A percentile compares a stretch with the other conserved stretches of the same genome.
phyloP scores from a whole-genome alignment of 2,888 invertebrate species.

The Gari tellinella region DNA sequence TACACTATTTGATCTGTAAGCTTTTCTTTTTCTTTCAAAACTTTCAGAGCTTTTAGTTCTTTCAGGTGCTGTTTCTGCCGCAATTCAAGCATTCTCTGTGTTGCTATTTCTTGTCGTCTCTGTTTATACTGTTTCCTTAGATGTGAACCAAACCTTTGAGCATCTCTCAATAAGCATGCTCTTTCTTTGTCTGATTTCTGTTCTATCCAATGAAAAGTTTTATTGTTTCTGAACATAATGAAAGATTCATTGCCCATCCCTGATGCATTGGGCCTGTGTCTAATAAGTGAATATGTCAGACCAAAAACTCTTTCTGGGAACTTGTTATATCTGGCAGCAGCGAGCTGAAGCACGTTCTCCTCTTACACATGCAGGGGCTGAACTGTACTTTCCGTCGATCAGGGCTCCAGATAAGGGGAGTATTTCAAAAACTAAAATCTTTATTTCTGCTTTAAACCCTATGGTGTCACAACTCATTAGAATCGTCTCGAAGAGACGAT shows the following conservation, averaged over 20 bases:
- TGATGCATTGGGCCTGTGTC: conserved; percentile 2
- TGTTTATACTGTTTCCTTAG: background rate
- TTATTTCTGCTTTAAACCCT: too few species aligned
- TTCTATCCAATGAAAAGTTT: conserved; percentile 1
- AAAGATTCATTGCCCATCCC: conserved; percentile 3
- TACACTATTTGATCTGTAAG: conserved; percentile 3
- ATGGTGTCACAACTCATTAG: too few species aligned
- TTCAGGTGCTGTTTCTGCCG: background rate
- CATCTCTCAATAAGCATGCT: conserved; percentile 2
- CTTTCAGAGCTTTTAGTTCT: background rate
- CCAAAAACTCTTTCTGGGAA: conserved; percentile 13
- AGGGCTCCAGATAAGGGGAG: too few species aligned
- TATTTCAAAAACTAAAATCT: too few species aligned
- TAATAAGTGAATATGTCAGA: background rate
- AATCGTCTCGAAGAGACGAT: too few species aligned
- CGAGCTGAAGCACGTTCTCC: too few species aligned
- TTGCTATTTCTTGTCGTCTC: background rate
- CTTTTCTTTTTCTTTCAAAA: background rate
- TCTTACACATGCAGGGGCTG: too few species aligned
- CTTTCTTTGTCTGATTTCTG: background rate
- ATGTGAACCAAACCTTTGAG: background rate
- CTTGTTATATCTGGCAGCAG: conserved; percentile 1
- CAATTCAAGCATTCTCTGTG: background rate
- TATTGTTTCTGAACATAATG: conserved; percentile 7
- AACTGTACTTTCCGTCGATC: too few species aligned